phyloP scores from a whole-genome alignment of 2,113 vertebrate species.

The Haliaeetus leucogaster region DNA sequence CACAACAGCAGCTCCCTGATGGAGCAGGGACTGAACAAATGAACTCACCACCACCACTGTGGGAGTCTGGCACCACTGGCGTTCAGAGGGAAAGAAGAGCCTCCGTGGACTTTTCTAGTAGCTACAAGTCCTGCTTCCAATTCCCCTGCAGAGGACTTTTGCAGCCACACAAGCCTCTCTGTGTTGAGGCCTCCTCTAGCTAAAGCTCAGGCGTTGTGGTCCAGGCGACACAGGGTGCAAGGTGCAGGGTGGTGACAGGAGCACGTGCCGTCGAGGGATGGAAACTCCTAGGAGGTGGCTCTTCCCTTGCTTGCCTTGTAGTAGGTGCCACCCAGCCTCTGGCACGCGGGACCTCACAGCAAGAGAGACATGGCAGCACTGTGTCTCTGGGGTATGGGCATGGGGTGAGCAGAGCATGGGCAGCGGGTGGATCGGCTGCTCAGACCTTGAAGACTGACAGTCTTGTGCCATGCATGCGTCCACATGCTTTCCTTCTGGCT shows the following conservation, averaged over 20 bases:
- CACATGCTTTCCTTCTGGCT: neutral
- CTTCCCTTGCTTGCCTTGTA: neutral
- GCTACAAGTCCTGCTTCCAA: neutral
- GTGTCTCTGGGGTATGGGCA: neutral
- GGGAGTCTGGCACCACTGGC: neutral
- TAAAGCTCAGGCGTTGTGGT: too few species aligned
- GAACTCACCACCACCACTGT: neutral
- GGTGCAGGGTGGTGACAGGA: neutral
- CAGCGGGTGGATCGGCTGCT: neutral
- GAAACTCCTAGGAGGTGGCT: neutral
- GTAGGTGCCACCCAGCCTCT: neutral
- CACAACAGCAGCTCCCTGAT: neutral
- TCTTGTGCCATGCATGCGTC: fast-evolving
- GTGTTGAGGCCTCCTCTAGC: neutral
- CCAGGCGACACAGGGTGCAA: neutral
- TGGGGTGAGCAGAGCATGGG: neutral
- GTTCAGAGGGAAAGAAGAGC: fast-evolving
- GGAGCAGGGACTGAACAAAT: neutral
- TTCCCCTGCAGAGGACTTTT: neutral
- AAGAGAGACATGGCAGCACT: fast-evolving
- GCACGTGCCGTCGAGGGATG: neutral
- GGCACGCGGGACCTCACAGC: neutral
- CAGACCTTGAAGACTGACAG: neutral
- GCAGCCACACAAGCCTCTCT: neutral
- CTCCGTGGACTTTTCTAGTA: neutral